Evolutionary conservation across 2,113 vertebrate genomes (phyloP).

Genomic region (Mixornis gularis): DNA sequence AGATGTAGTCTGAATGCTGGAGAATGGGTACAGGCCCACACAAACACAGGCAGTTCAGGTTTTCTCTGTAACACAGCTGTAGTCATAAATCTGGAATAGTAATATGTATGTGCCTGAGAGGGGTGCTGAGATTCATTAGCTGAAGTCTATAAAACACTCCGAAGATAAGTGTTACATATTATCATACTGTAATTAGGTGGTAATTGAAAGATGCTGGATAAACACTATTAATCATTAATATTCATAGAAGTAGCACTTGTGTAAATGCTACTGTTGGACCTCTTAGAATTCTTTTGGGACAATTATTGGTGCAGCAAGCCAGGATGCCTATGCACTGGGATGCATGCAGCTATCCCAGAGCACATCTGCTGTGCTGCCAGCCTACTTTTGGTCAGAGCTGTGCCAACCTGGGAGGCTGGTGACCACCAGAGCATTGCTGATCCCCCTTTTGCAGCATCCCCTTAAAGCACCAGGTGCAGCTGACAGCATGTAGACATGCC

Average conservation of each 20-base stretch:
- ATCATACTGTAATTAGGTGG: slow-evolving; percentile 56
- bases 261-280: background rate
- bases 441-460: background rate
- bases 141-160: slow-evolving; percentile 44
- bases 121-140: slow-evolving; percentile 44
- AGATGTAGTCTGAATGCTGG: background rate
- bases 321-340: background rate
- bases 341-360: background rate
- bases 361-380: rapidly evolving
- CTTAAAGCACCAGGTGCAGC: background rate
- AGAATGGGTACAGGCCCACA: background rate
- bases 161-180: slow-evolving; percentile 55
- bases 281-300: background rate
- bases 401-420: background rate
- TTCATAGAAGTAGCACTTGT: slow-evolving; percentile 42
- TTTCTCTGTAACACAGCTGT: background rate
- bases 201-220: slow-evolving; percentile 66
- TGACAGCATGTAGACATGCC: background rate
- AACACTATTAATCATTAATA: slow-evolving; percentile 58
- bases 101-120: background rate
- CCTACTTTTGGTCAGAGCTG: background rate
- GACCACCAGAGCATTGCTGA: background rate
- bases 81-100: background rate
- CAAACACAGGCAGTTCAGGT: background rate
- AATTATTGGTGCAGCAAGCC: background rate